Percentiles rank a stretch among this genome's conserved stretches.
phyloP scores from a whole-genome alignment of 2,797 vertebrate genomes.

The Clarias fuscus region DNA sequence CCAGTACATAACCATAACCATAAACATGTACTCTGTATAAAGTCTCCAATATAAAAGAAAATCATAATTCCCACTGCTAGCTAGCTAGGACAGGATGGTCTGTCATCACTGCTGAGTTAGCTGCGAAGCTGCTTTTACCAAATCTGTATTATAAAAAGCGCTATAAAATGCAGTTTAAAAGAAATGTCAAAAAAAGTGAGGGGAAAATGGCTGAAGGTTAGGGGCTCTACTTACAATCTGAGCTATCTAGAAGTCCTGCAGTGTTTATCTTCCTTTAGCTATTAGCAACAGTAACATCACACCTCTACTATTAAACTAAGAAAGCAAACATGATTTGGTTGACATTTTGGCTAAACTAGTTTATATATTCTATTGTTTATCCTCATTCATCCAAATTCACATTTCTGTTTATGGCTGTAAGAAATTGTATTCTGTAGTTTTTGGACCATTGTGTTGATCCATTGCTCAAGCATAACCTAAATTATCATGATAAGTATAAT shows the following conservation, averaged over 20 bases:
- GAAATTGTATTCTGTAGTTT: not conserved
- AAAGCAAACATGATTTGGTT: not conserved
- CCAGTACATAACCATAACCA: not conserved
- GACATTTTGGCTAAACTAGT: not conserved
- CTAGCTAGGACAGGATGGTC: not conserved
- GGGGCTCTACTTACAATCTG: not conserved
- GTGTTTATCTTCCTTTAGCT: not conserved
- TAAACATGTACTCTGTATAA: constrained; percentile 13
- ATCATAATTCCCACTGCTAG: not conserved
- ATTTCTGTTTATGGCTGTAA: not conserved
- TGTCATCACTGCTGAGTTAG: not conserved
- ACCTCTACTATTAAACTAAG: not conserved
- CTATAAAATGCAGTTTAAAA: not conserved
- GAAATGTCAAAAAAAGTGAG: not conserved
- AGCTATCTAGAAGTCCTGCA: not conserved
- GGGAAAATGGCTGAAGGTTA: not conserved
- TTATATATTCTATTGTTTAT: not conserved
- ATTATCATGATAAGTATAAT: constrained; percentile 8
- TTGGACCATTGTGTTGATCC: not conserved
- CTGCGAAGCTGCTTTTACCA: not conserved
- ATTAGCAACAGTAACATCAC: not conserved
- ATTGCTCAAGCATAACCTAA: constrained; percentile 3
- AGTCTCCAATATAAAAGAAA: not conserved
- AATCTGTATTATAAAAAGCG: constrained; percentile 4
- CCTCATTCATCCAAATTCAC: not conserved